Conservation (phyloP, 2,888 invertebrate species). For the Acrobasis repandana region DNA sequence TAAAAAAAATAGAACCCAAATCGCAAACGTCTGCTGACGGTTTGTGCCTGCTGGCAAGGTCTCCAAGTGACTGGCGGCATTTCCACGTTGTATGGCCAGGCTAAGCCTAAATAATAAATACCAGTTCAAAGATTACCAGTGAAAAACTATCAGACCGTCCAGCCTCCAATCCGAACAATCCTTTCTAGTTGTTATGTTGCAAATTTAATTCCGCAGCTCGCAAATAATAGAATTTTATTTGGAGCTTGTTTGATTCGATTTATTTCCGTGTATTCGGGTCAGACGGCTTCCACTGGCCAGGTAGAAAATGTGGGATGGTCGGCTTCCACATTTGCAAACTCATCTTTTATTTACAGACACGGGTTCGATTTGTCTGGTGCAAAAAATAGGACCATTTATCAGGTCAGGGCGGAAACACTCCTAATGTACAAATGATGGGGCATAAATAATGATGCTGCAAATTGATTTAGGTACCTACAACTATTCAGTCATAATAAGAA, state of each 20-base stretch:
- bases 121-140: too few species aligned
- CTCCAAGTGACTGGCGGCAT: too few species aligned
- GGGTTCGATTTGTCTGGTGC: slow-evolving; percentile 41
- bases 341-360: slow-evolving; percentile 55
- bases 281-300: slow-evolving; percentile 9
- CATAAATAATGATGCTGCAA: neutral
- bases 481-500: too few species aligned
- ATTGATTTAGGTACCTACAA: neutral
- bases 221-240: slow-evolving; percentile 5
- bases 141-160: neutral
- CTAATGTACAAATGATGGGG: slow-evolving; percentile 10
- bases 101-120: too few species aligned
- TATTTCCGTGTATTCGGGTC: slow-evolving; percentile 10
- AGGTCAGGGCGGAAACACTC: slow-evolving; percentile 25
- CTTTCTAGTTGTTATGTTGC: neutral
- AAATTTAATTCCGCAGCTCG: slow-evolving; percentile 2
- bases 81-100: too few species aligned
- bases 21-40: too few species aligned
- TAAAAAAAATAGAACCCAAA: too few species aligned
- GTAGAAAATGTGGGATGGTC: slow-evolving; percentile 15
- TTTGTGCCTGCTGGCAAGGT: too few species aligned
- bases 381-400: slow-evolving; percentile 50
- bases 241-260: slow-evolving; percentile 11
- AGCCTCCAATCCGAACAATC: neutral
- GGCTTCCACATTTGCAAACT: slow-evolving; percentile 47